A percentile compares a stretch with the other conserved stretches of the same genome.
These are phyloP conservation scores for Ispidina picta DNA, from an alignment of 2,797 vertebrate genomes.

Conservation along the genomic window DNA sequence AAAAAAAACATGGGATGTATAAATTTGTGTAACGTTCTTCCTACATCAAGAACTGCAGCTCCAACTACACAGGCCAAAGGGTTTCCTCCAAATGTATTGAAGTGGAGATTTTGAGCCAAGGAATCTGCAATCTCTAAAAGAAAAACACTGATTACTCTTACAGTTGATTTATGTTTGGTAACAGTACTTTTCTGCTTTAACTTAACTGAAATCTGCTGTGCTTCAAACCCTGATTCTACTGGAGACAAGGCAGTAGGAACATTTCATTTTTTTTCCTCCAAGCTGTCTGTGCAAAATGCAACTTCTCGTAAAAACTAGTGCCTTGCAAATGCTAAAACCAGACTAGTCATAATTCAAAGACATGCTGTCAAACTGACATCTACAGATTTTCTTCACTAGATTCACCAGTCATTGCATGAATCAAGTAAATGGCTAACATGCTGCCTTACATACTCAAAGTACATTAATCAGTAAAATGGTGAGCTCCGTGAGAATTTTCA, in stretches of 20 bases:
- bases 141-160: not conserved
- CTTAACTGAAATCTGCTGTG: not conserved
- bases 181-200: not conserved
- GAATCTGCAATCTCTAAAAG: constrained; percentile 87
- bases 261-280: not conserved
- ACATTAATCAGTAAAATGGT: not conserved
- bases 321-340: not conserved
- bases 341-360: not conserved
- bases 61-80: constrained; percentile 86
- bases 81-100: constrained; percentile 93
- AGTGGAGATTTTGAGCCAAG: constrained; percentile 79
- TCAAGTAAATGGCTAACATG: not conserved
- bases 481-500: not conserved
- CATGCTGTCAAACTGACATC: not conserved
- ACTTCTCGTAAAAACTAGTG: not conserved
- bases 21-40: not conserved
- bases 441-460: not conserved
- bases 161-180: not conserved
- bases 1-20: not conserved
- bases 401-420: not conserved
- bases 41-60: constrained; percentile 90
- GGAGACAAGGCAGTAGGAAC: not conserved
- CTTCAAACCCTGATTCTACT: not conserved
- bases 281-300: not conserved
- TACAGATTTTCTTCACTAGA: not conserved